These are phyloP conservation scores for Peromyscus attwateri DNA, from an alignment of 2,797 vertebrate genomes.

Conservation along the genomic window DNA sequence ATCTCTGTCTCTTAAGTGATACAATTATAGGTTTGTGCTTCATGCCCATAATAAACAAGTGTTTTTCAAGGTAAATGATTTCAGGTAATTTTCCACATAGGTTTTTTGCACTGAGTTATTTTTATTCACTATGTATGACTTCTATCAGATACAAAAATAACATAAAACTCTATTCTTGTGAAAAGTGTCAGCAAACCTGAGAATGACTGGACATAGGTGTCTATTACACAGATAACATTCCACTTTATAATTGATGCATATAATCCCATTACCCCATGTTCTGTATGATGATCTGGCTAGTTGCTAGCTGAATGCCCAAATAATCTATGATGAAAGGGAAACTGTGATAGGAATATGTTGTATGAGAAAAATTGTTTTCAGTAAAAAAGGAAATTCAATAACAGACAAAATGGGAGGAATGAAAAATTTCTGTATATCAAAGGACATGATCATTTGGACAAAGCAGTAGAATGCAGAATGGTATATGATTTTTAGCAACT, in stretches of 20 bases:
- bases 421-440: not conserved
- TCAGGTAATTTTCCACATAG: not conserved
- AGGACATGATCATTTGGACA: not conserved
- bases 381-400: not conserved
- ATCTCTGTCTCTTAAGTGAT: not conserved
- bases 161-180: slow-evolving; percentile 1
- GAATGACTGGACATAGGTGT: not conserved
- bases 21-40: not conserved
- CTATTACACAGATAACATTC: not conserved
- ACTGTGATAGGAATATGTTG: not conserved
- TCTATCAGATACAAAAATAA: not conserved
- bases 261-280: not conserved
- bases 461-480: not conserved
- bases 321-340: not conserved
- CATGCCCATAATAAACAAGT: accelerated
- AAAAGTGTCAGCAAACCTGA: not conserved
- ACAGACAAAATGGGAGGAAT: not conserved
- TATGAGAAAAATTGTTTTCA: not conserved
- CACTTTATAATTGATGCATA: not conserved
- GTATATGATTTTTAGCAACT: not conserved
- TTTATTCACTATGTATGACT: not conserved
- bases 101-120: not conserved
- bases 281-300: not conserved
- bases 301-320: not conserved
- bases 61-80: not conserved